Base-by-base conservation (phyloP, 1,140 invertebrate species). In the Lamellibrachia luymesi region DNA sequence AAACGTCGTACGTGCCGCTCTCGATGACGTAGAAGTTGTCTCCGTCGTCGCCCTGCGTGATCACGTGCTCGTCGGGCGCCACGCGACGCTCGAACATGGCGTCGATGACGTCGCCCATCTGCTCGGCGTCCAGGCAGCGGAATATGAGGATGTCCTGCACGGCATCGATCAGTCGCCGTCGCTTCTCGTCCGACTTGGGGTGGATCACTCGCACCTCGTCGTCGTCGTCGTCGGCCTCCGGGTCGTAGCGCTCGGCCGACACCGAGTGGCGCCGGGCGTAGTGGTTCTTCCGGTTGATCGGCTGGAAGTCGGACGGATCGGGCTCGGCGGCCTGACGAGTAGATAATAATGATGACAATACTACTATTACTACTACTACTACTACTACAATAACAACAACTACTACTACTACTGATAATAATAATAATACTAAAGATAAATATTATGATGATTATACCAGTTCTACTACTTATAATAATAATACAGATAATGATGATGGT, bases 1-100 rank as follows among this genome's bases (percentile, higher is more conserved):
- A 98, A 51, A 98, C 98, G 95, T 98, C 97, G 96, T 98, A 99
- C 93, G 97, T 97, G 91, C 98, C 98, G 94, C 94, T 95, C 93
- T 99, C 98, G 96, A 99, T 99, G 94, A 99, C 98, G 97, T 99
- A 99, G 96, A 99, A 99, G 97, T 99, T 99, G 96, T 99, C 99
- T 92, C 99, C 99, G 96, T 99, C 99, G 96, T 99, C 98, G 64
- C 98, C 98, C 96, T 99, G 99, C 95, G 98, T 97, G 96, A 99
- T 99, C 94, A 99, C 98, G 96, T 97, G 98, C 95, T 99, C 98
- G 93, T 97, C 98, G 50, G 97, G 93, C 90, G 93, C 92, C 64
- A 95, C 95, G 95, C 95, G 92, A 10, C 94, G 94, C 96, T 99
- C 98, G 96, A 99, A 99, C 99, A 99, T 99, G 51, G 99, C 99